phyloP scores from a whole-genome alignment of 2,888 invertebrate genomes.

The Ormyrus thymus region DNA sequence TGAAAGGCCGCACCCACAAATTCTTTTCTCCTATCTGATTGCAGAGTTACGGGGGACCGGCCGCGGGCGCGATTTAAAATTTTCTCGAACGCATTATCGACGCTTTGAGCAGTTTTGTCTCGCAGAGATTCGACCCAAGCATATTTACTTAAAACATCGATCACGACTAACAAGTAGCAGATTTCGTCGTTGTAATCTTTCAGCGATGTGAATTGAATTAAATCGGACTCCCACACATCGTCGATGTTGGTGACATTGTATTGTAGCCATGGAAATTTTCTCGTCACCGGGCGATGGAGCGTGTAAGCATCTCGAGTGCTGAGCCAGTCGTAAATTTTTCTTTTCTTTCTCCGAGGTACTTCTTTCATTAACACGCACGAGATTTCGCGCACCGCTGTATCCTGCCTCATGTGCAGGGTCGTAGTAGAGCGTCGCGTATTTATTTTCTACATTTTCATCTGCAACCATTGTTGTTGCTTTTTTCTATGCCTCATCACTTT shows the following conservation, averaged over 20 bases:
- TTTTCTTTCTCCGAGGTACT: not conserved
- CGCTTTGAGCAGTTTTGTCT: slow-evolving; percentile 55
- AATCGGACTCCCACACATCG: slow-evolving; percentile 54
- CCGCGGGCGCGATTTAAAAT: too few species aligned
- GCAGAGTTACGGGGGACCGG: too few species aligned
- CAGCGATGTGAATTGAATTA: slow-evolving; percentile 37
- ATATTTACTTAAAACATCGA: slow-evolving; percentile 51
- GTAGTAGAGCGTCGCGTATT: too few species aligned
- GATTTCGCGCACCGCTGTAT: too few species aligned
- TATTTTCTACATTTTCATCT: too few species aligned
- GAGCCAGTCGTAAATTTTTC: slow-evolving; percentile 44
- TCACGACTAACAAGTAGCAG: slow-evolving; percentile 40
- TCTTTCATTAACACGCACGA: not conserved
- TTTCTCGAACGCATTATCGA: slow-evolving; percentile 53
- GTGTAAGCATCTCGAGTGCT: slow-evolving; percentile 53
- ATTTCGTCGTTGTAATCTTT: slow-evolving; percentile 43
- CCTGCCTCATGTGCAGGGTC: too few species aligned
- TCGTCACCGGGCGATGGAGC: slow-evolving; percentile 16
- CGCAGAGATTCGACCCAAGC: slow-evolving; percentile 58
- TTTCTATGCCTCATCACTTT: too few species aligned
- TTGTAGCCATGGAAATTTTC: slow-evolving; percentile 30
- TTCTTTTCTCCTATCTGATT: too few species aligned
- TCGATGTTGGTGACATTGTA: slow-evolving; percentile 52
- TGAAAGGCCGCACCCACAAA: too few species aligned
- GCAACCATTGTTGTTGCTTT: too few species aligned